These are phyloP conservation scores for Acyrthosiphon pisum DNA, from an alignment of 1,140 invertebrate genomes.

Conservation along the genomic window DNA sequence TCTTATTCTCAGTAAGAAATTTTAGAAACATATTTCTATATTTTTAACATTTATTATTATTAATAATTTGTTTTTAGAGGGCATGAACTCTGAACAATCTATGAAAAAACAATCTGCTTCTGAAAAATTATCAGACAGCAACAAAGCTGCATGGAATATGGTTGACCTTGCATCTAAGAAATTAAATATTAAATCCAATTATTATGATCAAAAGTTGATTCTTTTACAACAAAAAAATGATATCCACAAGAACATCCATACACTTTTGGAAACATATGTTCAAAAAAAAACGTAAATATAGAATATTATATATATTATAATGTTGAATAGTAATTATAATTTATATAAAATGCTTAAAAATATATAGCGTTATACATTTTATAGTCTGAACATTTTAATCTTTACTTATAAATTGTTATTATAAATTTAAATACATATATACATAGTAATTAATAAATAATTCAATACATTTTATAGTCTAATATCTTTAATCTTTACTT, in stretches of 20 bases:
- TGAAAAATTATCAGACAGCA: neutral
- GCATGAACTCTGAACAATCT: neutral
- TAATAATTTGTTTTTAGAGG: neutral
- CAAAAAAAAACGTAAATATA: neutral
- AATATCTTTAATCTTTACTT: no score
- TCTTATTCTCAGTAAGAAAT: no score
- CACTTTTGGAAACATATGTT: neutral
- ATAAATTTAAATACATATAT: no score
- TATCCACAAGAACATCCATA: neutral
- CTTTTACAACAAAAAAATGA: neutral
- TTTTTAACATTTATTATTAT: neutral
- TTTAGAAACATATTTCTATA: no score
- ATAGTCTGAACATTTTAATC: no score
- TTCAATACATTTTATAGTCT: no score
- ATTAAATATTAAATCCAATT: constrained; percentile 1
- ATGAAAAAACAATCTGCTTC: neutral
- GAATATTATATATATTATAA: no score
- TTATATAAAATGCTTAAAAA: no score
- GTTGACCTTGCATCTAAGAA: neutral
- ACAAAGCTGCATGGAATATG: neutral
- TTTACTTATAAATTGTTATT: no score
- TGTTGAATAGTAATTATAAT: no score
- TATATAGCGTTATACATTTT: no score
- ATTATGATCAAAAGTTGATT: constrained; percentile 1
- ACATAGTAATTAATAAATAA: no score